Conservation (phyloP, 1,140 invertebrate species). For the Saccostrea echinata region DNA sequence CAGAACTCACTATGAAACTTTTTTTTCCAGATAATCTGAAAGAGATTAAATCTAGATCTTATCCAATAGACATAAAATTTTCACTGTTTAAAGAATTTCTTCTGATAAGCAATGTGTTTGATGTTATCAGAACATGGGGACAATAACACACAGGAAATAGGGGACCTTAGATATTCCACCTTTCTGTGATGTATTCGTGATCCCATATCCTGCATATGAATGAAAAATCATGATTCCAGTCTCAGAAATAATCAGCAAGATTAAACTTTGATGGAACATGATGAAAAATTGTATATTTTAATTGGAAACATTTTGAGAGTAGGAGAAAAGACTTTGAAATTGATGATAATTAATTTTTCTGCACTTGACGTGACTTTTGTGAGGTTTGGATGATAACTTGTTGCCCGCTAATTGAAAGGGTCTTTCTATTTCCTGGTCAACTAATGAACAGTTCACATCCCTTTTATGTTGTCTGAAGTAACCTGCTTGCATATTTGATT, state of each 20-base stretch:
- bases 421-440: conserved; percentile 22
- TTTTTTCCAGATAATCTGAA: conserved; percentile 31
- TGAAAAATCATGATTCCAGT: conserved; percentile 2
- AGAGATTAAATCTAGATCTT: conserved; percentile 29
- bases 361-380: conserved; percentile 19
- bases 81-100: conserved; percentile 22
- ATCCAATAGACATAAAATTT: conserved; percentile 14
- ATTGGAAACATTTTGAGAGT: background rate
- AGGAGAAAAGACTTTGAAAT: background rate
- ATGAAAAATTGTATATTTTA: conserved; percentile 31
- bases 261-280: conserved; percentile 31
- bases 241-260: conserved; percentile 24
- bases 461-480: conserved; percentile 23
- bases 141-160: conserved; percentile 23
- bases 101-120: conserved; percentile 2
- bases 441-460: conserved; percentile 23
- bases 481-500: conserved; percentile 37
- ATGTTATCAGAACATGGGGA: conserved; percentile 2
- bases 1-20: background rate
- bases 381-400: background rate
- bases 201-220: conserved; percentile 38
- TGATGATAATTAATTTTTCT: conserved; percentile 38
- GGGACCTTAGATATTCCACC: background rate
- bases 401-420: conserved; percentile 30
- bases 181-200: background rate